Percentiles rank a stretch among this genome's conserved stretches.
phyloP scores from a whole-genome alignment of 2,888 invertebrate genomes.

The Apomyelois bistriatella region DNA sequence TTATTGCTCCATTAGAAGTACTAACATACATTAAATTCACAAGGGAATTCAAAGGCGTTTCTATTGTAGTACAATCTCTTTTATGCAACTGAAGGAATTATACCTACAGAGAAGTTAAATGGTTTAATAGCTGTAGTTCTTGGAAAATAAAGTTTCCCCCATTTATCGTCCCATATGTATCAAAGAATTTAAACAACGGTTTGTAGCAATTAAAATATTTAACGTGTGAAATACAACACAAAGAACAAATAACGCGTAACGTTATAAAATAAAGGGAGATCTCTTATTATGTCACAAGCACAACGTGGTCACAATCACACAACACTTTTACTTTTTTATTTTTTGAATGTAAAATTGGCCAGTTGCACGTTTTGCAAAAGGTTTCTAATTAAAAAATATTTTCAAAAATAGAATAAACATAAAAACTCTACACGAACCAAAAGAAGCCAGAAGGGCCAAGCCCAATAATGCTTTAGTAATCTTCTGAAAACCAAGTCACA shows the following conservation, averaged over 20 bases:
- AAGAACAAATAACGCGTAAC: conserved; percentile 1
- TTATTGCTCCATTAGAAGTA: not conserved
- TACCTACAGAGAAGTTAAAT: too few relatives aligned
- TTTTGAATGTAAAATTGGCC: not conserved
- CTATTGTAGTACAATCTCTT: not conserved
- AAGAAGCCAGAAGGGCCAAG: too few relatives aligned
- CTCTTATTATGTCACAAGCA: conserved; percentile 10
- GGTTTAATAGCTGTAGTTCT: too few relatives aligned
- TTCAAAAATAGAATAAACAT: too few relatives aligned
- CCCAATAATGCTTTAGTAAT: too few relatives aligned
- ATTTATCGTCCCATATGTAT: too few relatives aligned
- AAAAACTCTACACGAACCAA: too few relatives aligned
- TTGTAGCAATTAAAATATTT: not conserved
- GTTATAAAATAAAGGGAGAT: not conserved
- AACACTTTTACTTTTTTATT: conserved; percentile 9
- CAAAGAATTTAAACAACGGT: not conserved
- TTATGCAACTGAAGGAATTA: too few relatives aligned
- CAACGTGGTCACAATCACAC: too few relatives aligned
- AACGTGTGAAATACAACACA: not conserved
- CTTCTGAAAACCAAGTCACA: too few relatives aligned
- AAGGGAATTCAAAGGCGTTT: not conserved
- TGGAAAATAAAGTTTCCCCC: not conserved
- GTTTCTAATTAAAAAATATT: too few relatives aligned
- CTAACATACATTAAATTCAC: not conserved
- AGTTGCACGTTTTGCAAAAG: not conserved